Conservation (phyloP, 2,797 vertebrate genomes). For the Sebastiscus albofasciatus region DNA sequence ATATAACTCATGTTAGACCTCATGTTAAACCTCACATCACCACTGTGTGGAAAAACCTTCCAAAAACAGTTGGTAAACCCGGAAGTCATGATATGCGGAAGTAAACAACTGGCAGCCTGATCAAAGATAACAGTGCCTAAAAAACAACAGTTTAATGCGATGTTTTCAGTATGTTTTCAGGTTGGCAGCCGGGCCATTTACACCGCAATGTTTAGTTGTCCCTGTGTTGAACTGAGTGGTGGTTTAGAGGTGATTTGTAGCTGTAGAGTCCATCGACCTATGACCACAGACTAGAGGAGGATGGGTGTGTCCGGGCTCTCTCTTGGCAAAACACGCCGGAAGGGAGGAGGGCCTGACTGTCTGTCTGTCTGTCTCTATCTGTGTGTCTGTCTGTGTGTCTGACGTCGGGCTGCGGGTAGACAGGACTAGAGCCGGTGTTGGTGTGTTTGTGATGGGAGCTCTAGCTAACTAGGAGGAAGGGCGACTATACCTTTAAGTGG, state of each 20-base stretch:
- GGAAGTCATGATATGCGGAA: slow-evolving; percentile 28
- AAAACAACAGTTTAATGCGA: not conserved
- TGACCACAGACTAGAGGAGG: not conserved
- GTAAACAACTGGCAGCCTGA: slow-evolving; percentile 10
- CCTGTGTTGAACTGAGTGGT: not conserved
- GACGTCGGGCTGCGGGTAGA: slow-evolving; percentile 40
- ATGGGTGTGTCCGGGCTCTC: slow-evolving; percentile 47
- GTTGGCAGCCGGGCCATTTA: accelerated
- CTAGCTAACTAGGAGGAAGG: slow-evolving; percentile 54
- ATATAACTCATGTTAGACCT: too few species aligned
- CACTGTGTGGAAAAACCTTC: too few species aligned
- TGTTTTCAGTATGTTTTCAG: not conserved
- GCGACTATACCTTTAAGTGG: slow-evolving; percentile 72
- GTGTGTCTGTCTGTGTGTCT: slow-evolving; percentile 30
- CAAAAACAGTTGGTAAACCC: not conserved
- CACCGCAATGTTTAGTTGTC: not conserved
- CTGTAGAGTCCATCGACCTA: not conserved
- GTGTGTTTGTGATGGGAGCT: slow-evolving; percentile 37
- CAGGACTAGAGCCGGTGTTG: slow-evolving; percentile 26
- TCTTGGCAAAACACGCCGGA: slow-evolving; percentile 37
- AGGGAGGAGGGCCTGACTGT: slow-evolving; percentile 48
- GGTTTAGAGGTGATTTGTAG: not conserved
- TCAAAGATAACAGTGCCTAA: not conserved
- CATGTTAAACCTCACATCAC: not conserved
- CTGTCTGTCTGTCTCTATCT: not conserved